Base-by-base conservation (phyloP, 2,113 vertebrate genomes). In the Platichthys flesus region DNA sequence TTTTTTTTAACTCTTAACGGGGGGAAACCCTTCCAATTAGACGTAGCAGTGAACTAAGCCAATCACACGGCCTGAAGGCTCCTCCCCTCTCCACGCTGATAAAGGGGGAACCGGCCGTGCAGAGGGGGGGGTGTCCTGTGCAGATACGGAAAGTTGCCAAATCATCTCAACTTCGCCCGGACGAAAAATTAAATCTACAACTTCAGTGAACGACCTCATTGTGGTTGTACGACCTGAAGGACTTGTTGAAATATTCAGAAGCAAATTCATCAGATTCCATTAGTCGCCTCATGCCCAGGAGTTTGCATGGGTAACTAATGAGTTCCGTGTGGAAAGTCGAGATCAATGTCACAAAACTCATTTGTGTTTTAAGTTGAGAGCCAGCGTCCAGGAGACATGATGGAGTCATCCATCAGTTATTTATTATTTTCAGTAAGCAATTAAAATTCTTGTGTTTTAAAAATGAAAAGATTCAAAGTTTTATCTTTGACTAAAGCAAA, bases 11-110 rank as follows among this genome's bases (percentile, higher is more conserved):
- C 47, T 64, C 21, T 71, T 74, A 81, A 78, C 42, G 68, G 65
- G 42, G 67, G 5, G 5, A 65, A 64, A 49, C 42, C 49, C n/a
- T 23, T 83, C 67, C 20, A 68, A 15, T 67, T 20, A 20, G 57
- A 81, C 57, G 35, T 68, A 57, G 62, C 23, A n/a, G 52, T 80
- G 35, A 79, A 73, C 76, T 54, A 51, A 40, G n/a, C 21, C 69
- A 23, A 74, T 77, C 45, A 63, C 59, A 69, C 59, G 42, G 35
- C 28, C 66, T 51, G 49, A 71, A 66, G 80, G 55, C 63, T 74
- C 51, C 75, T 72, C 58, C 14, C 1, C 74, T 74, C 67, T 42
- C n/a, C 62, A 49, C 63, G n/a, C 64, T 71, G 74, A 72, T 79
- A 79, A 79, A 71, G 61, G 42, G 74, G 66, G 20, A 54, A 16